These are phyloP conservation scores for Callosobruchus maculatus DNA, from an alignment of 2,888 invertebrate species.

Conservation along the genomic window DNA sequence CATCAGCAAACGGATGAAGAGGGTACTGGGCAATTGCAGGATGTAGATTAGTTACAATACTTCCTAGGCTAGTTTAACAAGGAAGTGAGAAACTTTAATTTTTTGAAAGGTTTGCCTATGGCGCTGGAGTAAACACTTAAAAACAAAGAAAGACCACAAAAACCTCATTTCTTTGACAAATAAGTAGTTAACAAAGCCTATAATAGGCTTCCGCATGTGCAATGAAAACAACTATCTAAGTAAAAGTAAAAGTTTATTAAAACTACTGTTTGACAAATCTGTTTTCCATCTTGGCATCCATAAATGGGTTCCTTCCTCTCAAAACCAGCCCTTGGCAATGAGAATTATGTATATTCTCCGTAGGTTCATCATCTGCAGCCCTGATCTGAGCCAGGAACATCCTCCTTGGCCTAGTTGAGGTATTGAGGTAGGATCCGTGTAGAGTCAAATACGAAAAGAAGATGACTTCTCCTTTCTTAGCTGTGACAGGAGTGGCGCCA, in stretches of 20 bases:
- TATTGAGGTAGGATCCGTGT: neutral
- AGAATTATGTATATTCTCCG: neutral
- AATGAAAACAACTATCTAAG: too few species aligned
- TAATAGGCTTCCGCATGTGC: too few species aligned
- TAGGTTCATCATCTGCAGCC: constrained; percentile 1
- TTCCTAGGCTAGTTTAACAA: too few species aligned
- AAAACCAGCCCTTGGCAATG: constrained; percentile 1
- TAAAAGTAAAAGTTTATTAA: neutral
- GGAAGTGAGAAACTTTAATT: too few species aligned
- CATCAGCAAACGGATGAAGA: neutral
- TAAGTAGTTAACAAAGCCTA: too few species aligned
- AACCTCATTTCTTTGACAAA: too few species aligned
- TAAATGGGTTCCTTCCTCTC: neutral
- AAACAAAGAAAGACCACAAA: too few species aligned
- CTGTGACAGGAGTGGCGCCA: neutral
- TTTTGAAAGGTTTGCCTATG: too few species aligned
- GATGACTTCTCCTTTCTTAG: neutral
- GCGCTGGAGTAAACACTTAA: too few species aligned
- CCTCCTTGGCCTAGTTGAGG: neutral
- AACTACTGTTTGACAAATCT: neutral
- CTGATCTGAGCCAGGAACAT: constrained; percentile 1
- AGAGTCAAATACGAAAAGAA: neutral
- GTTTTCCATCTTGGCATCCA: neutral
- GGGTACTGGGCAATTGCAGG: constrained; percentile 1
- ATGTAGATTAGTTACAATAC: too few species aligned